Evolutionary conservation across 2,113 vertebrate species (phyloP), one percentile per base, ranked within the genome.

Genomic region (Orientallactaga bullata): DNA sequence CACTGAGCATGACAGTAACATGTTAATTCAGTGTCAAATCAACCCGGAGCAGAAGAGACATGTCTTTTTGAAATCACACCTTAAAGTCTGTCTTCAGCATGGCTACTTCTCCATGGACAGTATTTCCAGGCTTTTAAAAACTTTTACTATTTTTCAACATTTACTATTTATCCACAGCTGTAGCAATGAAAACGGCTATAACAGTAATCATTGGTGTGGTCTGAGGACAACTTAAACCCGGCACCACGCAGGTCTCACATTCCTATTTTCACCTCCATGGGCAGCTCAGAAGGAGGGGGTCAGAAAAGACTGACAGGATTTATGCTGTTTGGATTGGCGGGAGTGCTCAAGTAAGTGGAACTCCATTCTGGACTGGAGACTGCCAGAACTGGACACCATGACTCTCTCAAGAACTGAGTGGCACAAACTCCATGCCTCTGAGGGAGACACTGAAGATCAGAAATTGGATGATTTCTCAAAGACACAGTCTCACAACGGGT

Each of bases 31-130:
- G 2, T 84, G 80, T 85, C 37, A 77, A 89, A 72, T 84, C 92
- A 89, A 32, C 69, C 63, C 83, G 13, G 18, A 88, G 7, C 37
- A 91, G 68, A 42, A 65, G 23, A 86, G 26, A 79, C 80, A 15
- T 32, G 71, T 84, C 87, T 71, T 72, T 81, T 86, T 91, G 18
- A 91, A 90, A 92, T 79, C 71, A 81, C 69, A 69, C 63, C 78
- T 90, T 93, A 69, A 51, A 1, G 72, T 66, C 32, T 92, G 28
- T 78, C 35, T 82, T 94, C 32, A 80, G 63, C 92, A 88, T 79
- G 51, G 21, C 21, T 47, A 88, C 23, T 42, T 83, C 92, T 95
- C 68, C 51, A 79, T 16, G 4, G 71, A 85, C 37, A 51, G 79
- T 74, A 85, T 73, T 88, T 16, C 9, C 47, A 47, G 30, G 71